These are phyloP conservation scores for Pipra filicauda DNA, from an alignment of 2,113 vertebrate species.

Conservation along the genomic window DNA sequence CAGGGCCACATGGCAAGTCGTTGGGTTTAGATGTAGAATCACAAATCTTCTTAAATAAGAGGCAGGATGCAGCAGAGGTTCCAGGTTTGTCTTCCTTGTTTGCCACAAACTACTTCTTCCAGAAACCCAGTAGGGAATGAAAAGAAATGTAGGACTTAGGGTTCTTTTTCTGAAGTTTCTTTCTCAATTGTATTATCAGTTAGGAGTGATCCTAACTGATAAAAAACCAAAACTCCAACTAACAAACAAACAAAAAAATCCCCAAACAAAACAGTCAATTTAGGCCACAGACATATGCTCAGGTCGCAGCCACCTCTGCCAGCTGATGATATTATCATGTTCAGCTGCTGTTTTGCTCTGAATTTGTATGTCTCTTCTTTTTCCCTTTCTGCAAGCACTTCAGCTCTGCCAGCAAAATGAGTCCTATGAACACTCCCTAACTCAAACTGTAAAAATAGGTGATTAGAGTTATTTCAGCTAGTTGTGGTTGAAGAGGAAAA, in stretches of 20 bases:
- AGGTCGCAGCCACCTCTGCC: neutral
- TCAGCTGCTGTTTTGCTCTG: neutral
- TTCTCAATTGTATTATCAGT: neutral
- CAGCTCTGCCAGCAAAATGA: neutral
- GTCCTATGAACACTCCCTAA: neutral
- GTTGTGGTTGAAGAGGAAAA: neutral
- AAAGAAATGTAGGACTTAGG: neutral
- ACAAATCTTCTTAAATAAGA: neutral
- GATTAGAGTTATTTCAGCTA: constrained; percentile 17
- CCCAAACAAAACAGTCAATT: neutral
- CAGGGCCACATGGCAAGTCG: neutral
- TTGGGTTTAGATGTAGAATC: neutral
- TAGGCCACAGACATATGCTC: neutral
- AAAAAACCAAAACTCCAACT: neutral
- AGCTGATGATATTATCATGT: neutral
- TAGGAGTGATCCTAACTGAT: neutral
- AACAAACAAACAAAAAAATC: neutral
- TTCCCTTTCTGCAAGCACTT: neutral
- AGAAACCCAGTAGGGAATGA: neutral
- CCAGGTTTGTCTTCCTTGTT: neutral
- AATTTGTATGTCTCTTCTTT: neutral
- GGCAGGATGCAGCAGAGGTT: neutral
- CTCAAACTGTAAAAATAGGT: constrained; percentile 15
- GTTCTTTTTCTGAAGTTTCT: neutral
- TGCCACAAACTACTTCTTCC: neutral